Evolutionary conservation across 2,797 vertebrate genomes (phyloP).

Genomic region (Syndactyla subalaris): DNA sequence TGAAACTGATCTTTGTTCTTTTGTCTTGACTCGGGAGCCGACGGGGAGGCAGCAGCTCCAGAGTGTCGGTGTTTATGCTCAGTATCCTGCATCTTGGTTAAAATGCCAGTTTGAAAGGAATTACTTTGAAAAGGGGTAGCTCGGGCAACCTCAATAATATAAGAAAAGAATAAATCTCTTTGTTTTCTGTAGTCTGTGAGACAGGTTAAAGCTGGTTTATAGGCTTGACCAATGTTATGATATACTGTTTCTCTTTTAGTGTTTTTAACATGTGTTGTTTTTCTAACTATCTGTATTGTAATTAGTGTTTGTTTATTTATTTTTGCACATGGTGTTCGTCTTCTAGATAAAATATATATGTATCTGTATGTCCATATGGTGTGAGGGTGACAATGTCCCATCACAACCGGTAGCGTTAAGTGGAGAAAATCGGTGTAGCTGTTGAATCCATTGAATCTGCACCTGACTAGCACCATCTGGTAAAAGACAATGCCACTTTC

Average conservation of each 20-base stretch:
- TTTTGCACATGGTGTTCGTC: neutral
- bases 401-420: neutral
- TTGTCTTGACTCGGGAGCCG: neutral
- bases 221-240: neutral
- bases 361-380: neutral
- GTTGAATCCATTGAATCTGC: neutral
- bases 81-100: neutral
- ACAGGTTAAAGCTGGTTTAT: neutral
- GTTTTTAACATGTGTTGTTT: neutral
- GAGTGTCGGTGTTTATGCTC: neutral
- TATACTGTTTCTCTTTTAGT: neutral
- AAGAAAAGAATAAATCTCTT: neutral
- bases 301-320: neutral
- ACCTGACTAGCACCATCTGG: neutral
- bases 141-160: neutral
- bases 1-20: constrained; percentile 47
- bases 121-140: neutral
- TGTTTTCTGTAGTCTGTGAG: neutral
- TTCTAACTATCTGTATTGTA: neutral
- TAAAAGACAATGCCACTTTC: neutral
- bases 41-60: neutral
- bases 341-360: neutral
- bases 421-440: neutral
- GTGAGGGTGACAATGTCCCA: neutral
- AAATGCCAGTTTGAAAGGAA: neutral